Conservation (phyloP, 2,888 invertebrate species). For the Schizotus pectinicornis region DNA sequence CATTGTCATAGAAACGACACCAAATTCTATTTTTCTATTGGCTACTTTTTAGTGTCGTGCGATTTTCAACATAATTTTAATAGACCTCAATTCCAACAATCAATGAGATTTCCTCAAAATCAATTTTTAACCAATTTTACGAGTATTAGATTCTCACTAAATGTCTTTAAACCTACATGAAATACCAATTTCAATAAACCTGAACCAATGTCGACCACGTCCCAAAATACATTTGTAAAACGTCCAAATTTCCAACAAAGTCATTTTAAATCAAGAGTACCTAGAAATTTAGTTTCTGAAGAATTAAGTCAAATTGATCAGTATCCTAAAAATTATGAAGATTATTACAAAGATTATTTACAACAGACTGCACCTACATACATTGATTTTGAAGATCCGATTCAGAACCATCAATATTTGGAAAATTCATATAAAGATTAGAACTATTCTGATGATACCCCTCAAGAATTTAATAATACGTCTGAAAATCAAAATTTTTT, state of each 20-base stretch:
- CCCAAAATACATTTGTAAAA: background rate
- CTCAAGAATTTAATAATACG: background rate
- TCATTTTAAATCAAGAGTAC: constrained; percentile 4
- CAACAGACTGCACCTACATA: background rate
- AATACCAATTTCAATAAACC: constrained; percentile 5
- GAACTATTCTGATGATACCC: background rate
- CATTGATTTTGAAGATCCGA: background rate
- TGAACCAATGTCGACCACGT: constrained; percentile 7
- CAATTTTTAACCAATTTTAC: constrained; percentile 4
- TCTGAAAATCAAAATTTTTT: background rate
- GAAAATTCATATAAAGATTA: background rate
- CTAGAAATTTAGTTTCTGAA: constrained; percentile 11
- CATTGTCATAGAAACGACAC: too few relatives aligned
- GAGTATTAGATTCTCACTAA: constrained; percentile 12
- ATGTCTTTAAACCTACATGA: constrained; percentile 17
- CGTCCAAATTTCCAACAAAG: background rate
- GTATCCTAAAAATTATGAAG: background rate
- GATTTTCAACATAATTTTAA: constrained; percentile 6
- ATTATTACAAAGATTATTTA: constrained; percentile 1
- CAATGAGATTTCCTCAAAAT: background rate
- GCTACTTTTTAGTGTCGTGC: too few relatives aligned
- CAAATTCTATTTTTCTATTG: too few relatives aligned
- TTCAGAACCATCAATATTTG: constrained; percentile 3
- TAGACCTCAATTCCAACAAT: constrained; percentile 8
- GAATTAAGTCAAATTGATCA: constrained; percentile 5